These are phyloP conservation scores for Rhabditoides inermis DNA, from an alignment of 2,888 invertebrate genomes.

Conservation along the genomic window DNA sequence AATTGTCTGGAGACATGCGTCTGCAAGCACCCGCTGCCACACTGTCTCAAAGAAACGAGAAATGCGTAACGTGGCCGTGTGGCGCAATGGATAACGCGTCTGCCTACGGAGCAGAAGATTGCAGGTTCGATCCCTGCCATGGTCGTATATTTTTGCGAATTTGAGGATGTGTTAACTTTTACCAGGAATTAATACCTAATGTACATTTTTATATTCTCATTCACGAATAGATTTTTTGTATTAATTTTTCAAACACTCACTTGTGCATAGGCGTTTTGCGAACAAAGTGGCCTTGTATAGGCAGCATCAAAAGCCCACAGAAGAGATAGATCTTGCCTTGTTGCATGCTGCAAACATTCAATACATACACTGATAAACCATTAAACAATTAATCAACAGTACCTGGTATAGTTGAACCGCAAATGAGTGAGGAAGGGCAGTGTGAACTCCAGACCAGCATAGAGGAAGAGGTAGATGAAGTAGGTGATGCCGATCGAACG, in stretches of 20 bases:
- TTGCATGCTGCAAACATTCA: constrained; percentile 68
- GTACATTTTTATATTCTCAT: neutral
- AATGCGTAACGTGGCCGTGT: constrained; percentile 30
- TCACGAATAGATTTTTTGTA: constrained; percentile 1
- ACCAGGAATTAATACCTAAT: neutral
- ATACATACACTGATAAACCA: neutral
- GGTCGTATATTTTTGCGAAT: constrained; percentile 24
- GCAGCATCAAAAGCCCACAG: constrained; percentile 83
- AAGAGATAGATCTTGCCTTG: constrained; percentile 95
- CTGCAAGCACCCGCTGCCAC: too few relatives aligned
- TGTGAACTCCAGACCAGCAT: constrained; percentile 93
- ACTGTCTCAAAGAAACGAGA: too few relatives aligned
- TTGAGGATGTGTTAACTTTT: too few relatives aligned
- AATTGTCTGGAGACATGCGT: too few relatives aligned
- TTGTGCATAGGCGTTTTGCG: constrained; percentile 69
- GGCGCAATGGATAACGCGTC: constrained; percentile 51
- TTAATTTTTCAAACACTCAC: constrained; percentile 11
- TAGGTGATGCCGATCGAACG: constrained; percentile 54
- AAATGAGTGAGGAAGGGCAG: constrained; percentile 90
- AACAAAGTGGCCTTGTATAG: constrained; percentile 77
- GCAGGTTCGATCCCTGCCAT: constrained; percentile 53
- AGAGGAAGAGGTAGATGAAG: constrained; percentile 83
- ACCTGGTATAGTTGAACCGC: constrained; percentile 72
- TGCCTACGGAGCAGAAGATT: constrained; percentile 54
- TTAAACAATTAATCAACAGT: constrained; percentile 1